These are phyloP conservation scores for Subacronicta megacephala DNA, from an alignment of 2,888 invertebrate species.

Conservation along the genomic window DNA sequence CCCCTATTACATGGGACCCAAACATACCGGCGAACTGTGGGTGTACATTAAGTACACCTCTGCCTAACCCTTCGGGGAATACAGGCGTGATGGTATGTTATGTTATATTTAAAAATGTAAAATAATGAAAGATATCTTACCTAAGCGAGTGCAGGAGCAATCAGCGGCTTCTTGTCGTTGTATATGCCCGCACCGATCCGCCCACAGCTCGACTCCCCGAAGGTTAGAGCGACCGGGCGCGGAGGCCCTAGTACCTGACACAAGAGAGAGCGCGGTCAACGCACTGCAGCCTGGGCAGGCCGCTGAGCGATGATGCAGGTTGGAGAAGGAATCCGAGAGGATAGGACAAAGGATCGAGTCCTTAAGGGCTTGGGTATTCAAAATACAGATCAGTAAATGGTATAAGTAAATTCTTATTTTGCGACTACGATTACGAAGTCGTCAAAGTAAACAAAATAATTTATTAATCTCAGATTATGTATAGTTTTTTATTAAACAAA, in stretches of 20 bases:
- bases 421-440: not conserved
- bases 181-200: slow-evolving; percentile 85
- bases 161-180: slow-evolving; percentile 76
- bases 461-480: slow-evolving; percentile 3
- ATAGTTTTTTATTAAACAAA: slow-evolving; percentile 36
- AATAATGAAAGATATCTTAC: slow-evolving; percentile 62
- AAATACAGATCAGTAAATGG: not conserved
- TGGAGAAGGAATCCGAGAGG: slow-evolving; percentile 5
- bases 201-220: slow-evolving; percentile 85
- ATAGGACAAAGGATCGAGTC: not conserved
- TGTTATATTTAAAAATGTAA: too few species aligned
- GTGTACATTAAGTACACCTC: too few species aligned
- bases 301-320: slow-evolving; percentile 63
- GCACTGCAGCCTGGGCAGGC: slow-evolving; percentile 66
- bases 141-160: slow-evolving; percentile 82
- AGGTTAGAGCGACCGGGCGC: slow-evolving; percentile 86
- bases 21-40: too few species aligned
- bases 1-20: too few species aligned
- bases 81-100: too few species aligned
- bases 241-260: slow-evolving; percentile 88
- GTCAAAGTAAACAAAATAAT: slow-evolving; percentile 15
- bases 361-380: too few species aligned
- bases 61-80: too few species aligned
- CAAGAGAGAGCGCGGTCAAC: slow-evolving; percentile 78
- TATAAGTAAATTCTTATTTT: not conserved